A percentile compares a stretch with the other conserved stretches of the same genome.
These are phyloP conservation scores for Strigops habroptila DNA, from an alignment of 2,113 vertebrate species.

Conservation along the genomic window DNA sequence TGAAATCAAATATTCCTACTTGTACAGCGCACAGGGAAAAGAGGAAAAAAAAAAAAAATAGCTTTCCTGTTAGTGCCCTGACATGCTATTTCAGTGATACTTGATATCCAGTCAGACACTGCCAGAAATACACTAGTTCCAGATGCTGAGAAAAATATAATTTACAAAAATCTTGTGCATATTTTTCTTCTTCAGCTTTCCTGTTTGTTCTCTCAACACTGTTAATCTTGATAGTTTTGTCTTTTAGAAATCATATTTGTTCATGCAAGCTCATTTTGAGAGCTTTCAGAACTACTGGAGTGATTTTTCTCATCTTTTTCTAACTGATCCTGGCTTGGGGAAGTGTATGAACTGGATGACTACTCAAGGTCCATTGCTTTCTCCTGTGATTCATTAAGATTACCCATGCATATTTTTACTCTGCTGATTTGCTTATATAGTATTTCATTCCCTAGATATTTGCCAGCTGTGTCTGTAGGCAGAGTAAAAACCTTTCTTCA, in stretches of 20 bases:
- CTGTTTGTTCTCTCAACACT: neutral
- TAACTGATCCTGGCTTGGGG: neutral
- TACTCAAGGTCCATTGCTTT: neutral
- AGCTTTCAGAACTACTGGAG: neutral
- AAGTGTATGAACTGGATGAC: neutral
- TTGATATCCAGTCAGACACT: neutral
- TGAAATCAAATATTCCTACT: conserved; percentile 29
- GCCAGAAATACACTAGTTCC: neutral
- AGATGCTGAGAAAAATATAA: neutral
- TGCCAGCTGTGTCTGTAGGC: neutral
- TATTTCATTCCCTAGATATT: neutral
- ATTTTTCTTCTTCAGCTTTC: neutral
- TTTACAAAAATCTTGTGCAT: neutral
- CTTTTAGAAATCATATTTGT: neutral
- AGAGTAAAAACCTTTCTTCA: neutral
- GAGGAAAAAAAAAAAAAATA: neutral
- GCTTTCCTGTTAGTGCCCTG: neutral
- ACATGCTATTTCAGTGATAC: neutral
- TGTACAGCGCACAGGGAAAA: neutral
- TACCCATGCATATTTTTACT: neutral
- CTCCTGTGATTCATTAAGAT: neutral
- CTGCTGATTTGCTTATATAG: neutral
- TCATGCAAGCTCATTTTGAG: neutral
- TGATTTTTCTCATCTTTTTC: neutral
- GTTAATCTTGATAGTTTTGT: neutral